A percentile compares a stretch with the other conserved stretches of the same genome.
These are phyloP conservation scores for Phengaris arion DNA, from an alignment of 2,888 invertebrate species.

Conservation along the genomic window DNA sequence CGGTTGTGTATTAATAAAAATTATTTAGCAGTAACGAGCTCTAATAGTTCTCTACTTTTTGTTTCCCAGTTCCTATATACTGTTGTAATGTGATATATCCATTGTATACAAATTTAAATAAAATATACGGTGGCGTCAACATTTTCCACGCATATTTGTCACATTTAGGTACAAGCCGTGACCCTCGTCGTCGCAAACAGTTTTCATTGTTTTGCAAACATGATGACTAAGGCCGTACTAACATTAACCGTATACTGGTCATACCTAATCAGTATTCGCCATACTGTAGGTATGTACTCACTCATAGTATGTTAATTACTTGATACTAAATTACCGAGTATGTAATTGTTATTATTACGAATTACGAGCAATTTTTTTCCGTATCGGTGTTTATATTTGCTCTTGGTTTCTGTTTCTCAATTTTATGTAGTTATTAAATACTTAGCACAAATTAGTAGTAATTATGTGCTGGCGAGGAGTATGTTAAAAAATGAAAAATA, in stretches of 20 bases:
- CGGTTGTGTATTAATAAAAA: too few relatives aligned
- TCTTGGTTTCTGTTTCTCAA: too few relatives aligned
- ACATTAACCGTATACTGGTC: not conserved
- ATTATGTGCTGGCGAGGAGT: not conserved
- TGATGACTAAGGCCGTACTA: not conserved
- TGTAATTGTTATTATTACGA: not conserved
- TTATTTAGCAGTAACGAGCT: too few relatives aligned
- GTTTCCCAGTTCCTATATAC: not conserved
- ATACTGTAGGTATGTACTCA: not conserved
- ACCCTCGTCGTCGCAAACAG: conserved; percentile 6
- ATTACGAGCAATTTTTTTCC: not conserved
- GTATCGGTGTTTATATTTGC: not conserved
- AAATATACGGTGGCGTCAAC: conserved; percentile 3
- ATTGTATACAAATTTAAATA: not conserved
- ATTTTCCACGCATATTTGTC: conserved; percentile 1
- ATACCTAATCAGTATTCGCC: not conserved
- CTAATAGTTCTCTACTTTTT: too few relatives aligned
- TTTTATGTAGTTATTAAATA: not conserved
- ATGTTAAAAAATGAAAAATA: not conserved
- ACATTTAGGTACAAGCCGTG: conserved; percentile 12
- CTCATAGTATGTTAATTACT: conserved; percentile 9
- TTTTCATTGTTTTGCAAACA: conserved; percentile 20
- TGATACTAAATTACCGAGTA: not conserved
- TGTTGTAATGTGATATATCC: not conserved
- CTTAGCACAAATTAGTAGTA: not conserved